Evolutionary conservation across 2,113 vertebrate species (phyloP).

Genomic region (Tachysurus vachellii): DNA sequence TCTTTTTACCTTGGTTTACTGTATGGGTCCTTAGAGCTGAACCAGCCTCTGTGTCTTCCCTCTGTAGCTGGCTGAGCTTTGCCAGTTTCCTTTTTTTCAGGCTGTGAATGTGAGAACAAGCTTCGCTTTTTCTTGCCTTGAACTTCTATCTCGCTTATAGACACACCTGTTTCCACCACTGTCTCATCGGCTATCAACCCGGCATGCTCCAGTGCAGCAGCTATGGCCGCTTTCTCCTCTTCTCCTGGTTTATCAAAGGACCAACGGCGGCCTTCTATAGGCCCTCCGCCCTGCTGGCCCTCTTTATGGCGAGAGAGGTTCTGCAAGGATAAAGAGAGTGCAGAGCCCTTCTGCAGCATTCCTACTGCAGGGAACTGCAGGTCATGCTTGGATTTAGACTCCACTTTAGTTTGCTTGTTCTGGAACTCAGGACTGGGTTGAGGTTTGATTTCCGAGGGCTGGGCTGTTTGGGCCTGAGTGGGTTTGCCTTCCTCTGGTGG

Average conservation of each 20-base stretch:
- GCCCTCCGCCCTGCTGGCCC: constrained; percentile 56
- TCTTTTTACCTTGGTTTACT: constrained; percentile 86
- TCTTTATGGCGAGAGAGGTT: constrained; percentile 59
- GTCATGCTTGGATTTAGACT: constrained; percentile 33
- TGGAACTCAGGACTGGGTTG: background rate
- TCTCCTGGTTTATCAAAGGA: constrained; percentile 75
- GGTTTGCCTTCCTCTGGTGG: constrained; percentile 25
- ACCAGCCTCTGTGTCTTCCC: constrained; percentile 82
- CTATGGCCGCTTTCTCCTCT: constrained; percentile 77
- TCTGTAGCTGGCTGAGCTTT: constrained; percentile 58
- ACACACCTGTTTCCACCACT: constrained; percentile 36
- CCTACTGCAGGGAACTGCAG: constrained; percentile 65
- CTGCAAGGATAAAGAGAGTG: constrained; percentile 75
- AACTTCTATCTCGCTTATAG: constrained; percentile 61
- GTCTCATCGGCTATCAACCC: constrained; percentile 58
- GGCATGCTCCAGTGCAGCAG: constrained; percentile 73
- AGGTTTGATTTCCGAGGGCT: background rate
- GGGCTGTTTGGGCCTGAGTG: constrained; percentile 27
- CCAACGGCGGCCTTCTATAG: constrained; percentile 66
- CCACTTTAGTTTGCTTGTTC: background rate
- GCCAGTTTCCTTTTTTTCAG: constrained; percentile 64
- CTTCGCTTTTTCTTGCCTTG: constrained; percentile 71
- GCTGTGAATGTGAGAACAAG: constrained; percentile 74
- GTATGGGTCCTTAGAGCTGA: constrained; percentile 82
- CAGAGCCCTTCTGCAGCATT: constrained; percentile 67